These are phyloP conservation scores for Fulica atra DNA, from an alignment of 2,113 vertebrate species.

Conservation along the genomic window DNA sequence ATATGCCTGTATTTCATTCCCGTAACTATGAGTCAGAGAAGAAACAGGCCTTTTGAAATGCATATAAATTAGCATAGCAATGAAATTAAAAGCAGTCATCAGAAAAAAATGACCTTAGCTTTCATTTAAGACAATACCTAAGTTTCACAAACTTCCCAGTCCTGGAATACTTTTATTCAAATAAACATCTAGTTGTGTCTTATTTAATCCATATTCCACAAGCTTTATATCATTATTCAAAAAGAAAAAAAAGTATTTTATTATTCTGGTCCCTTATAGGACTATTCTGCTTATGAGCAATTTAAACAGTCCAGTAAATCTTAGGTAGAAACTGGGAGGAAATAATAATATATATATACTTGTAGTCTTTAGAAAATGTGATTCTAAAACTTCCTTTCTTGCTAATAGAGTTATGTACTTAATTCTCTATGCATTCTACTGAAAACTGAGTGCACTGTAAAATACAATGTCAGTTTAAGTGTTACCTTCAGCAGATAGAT, in stretches of 20 bases:
- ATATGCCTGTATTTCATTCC: neutral
- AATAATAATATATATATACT: conserved; percentile 1
- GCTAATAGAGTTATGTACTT: conserved; percentile 6
- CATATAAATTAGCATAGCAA: neutral
- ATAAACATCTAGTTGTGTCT: neutral
- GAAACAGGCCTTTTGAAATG: neutral
- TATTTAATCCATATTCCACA: neutral
- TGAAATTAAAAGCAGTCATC: neutral
- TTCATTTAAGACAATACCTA: neutral
- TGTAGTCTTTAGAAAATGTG: conserved; percentile 18
- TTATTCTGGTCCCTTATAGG: neutral
- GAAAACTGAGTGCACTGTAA: conserved; percentile 40
- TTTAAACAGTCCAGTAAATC: conserved; percentile 11
- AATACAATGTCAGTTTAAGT: conserved; percentile 31
- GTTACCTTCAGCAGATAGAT: conserved; percentile 4
- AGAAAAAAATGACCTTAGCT: neutral
- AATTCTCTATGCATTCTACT: conserved; percentile 24
- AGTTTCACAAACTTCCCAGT: neutral
- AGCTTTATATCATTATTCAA: neutral
- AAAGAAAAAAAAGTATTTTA: neutral
- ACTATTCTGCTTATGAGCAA: neutral
- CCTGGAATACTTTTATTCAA: neutral
- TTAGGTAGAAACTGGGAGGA: conserved; percentile 12
- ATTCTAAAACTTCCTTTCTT: conserved; percentile 15
- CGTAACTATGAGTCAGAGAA: conserved; percentile 4